A percentile compares a stretch with the other conserved stretches of the same genome.
These are phyloP conservation scores for Mythimna ferrago DNA, from an alignment of 2,888 invertebrate species.

Conservation along the genomic window DNA sequence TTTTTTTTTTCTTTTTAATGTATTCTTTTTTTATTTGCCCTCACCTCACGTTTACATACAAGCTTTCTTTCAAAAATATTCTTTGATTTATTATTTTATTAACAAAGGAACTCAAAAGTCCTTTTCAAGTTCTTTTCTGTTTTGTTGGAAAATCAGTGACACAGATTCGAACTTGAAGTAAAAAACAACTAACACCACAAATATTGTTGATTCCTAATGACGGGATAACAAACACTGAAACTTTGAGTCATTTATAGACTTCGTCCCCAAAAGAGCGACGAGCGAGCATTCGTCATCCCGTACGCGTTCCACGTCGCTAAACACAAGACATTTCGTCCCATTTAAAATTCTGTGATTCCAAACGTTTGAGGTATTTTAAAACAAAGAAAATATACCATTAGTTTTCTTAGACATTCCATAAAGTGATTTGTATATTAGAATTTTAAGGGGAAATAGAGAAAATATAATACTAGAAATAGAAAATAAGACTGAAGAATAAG, in stretches of 20 bases:
- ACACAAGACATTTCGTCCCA: conserved; percentile 77
- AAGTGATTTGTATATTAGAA: conserved; percentile 64
- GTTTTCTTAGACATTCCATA: conserved; percentile 61
- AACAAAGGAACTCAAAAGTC: not conserved
- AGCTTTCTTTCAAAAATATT: too few species aligned
- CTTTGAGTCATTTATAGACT: conserved; percentile 83
- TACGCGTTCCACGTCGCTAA: conserved; percentile 82
- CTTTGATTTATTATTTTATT: too few species aligned
- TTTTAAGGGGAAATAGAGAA: conserved; percentile 45
- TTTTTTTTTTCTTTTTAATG: too few species aligned
- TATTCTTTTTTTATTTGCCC: too few species aligned
- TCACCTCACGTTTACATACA: too few species aligned
- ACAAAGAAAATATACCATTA: conserved; percentile 79
- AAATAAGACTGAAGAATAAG: conserved; percentile 6
- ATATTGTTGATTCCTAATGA: conserved; percentile 27
- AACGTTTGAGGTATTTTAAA: conserved; percentile 79
- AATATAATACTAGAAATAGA: conserved; percentile 38
- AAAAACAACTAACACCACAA: not conserved
- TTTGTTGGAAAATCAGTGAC: not conserved
- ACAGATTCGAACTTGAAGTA: conserved; percentile 13
- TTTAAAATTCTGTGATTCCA: conserved; percentile 65
- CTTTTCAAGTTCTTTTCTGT: not conserved
- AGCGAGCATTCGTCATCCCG: conserved; percentile 82
- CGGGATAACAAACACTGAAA: conserved; percentile 39
- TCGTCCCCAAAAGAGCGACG: conserved; percentile 69